Evolutionary conservation across 2,113 vertebrate genomes (phyloP), one percentile per base, ranked within the genome.

Genomic region (Edolisoma coerulescens): DNA sequence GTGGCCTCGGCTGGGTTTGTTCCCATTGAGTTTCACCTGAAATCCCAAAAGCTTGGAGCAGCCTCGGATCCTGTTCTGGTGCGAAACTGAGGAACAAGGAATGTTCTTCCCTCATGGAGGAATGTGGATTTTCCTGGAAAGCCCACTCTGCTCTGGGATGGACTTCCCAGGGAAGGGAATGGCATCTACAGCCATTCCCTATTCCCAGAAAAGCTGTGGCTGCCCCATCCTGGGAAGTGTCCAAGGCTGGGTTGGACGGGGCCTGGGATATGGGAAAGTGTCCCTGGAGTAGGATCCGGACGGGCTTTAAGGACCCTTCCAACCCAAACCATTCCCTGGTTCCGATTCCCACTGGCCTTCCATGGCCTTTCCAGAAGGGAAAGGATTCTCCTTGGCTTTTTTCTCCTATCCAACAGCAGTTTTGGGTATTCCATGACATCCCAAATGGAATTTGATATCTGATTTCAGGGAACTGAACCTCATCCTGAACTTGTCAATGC

Each of bases 1-100:
- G 13, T 23, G 33, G 7, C 49, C 49, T 35, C 0, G 0, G 37
- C 32, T 24, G 39, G 4, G 12, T 53, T 79, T 15, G 3, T 24
- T 54, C 39, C 49, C 32, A 7, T 15, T 7, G 33, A 35, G 20
- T 6, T 44, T 9, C 39, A 35, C 26, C 33, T 0, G 0, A 44
- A 65, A 65, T 54, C 39, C 60, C 50, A 16, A 44, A 45, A 54
- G 0, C 10, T 32, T 16, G 0, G 1, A 30, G 26, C 33, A 16
- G 20, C 3, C 33, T 12, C 1, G 0, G 21, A 54, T 65, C 61
- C 33, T 3, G 0, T 26, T 37, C 33, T 4, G 0, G 3, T 5
- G 41, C 2, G 3, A 41, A 45, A 12, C 26, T 32, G 16, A 24
- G 61, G 16, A 45, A 45, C 21, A 5, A 16, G 16, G 61, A 45